phyloP scores from a whole-genome alignment of 2,888 invertebrate species.

The Maniola hyperantus region DNA sequence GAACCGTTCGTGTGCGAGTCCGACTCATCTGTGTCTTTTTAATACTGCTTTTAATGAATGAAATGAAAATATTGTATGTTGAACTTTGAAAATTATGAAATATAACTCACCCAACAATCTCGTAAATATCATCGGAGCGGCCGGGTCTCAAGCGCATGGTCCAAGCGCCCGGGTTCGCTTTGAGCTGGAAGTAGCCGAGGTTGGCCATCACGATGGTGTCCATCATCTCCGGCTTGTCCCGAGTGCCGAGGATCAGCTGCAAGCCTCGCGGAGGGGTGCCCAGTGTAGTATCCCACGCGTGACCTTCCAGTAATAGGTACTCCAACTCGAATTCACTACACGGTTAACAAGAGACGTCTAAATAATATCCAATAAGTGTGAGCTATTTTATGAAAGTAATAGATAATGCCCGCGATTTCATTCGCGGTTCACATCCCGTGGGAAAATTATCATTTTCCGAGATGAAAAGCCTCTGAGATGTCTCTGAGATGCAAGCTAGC shows the following conservation, averaged over 20 bases:
- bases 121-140: constrained; percentile 96
- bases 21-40: no score
- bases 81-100: not conserved
- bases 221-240: constrained; percentile 88
- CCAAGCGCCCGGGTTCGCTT: constrained; percentile 99
- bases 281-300: constrained; percentile 95
- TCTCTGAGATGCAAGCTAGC: no score
- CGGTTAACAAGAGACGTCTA: not conserved
- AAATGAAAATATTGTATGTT: no score
- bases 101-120: constrained; percentile 87
- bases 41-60: no score
- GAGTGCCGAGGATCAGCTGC: constrained; percentile 96
- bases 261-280: constrained; percentile 98
- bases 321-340: constrained; percentile 97
- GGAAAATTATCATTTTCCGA: no score
- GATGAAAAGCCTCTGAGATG: no score
- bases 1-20: no score
- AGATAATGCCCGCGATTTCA: no score
- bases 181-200: constrained; percentile 97
- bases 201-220: constrained; percentile 99
- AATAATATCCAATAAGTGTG: no score
- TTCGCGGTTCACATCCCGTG: no score
- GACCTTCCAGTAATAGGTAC: constrained; percentile 95
- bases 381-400: no score
- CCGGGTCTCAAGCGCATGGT: constrained; percentile 94